These are phyloP conservation scores for Heliopora coerulea DNA, from an alignment of 92 coral and sea anemone species.

Conservation along the genomic window DNA sequence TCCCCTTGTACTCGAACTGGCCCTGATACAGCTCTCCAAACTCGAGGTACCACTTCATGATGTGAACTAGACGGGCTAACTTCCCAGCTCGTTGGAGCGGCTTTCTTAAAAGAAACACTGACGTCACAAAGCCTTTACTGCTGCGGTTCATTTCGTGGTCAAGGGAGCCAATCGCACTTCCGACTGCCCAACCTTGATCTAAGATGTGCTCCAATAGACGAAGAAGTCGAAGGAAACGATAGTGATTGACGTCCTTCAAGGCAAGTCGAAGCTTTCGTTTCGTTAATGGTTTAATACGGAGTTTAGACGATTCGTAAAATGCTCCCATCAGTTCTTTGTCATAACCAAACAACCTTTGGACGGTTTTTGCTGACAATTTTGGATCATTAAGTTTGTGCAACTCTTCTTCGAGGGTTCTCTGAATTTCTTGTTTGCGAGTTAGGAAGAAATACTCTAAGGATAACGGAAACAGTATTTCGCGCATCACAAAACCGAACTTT, in stretches of 20 bases:
- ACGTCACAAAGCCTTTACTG: conserved; percentile 41
- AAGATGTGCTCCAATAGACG: conserved; percentile 49
- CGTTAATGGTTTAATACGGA: conserved; percentile 2
- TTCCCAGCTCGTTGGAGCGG: conserved; percentile 10
- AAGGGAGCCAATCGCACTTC: conserved; percentile 45
- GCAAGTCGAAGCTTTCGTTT: conserved; percentile 10
- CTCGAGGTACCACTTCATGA: conserved; percentile 43
- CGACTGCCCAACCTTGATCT: conserved; percentile 47
- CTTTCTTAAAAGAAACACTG: conserved; percentile 23
- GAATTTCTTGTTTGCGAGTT: conserved; percentile 44
- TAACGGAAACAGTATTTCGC: conserved; percentile 57
- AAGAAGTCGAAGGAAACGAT: conserved; percentile 46
- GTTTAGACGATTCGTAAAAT: conserved; percentile 7
- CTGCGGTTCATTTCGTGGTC: conserved; percentile 49
- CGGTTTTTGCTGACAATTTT: not conserved
- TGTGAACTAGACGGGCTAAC: conserved; percentile 20
- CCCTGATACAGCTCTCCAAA: conserved; percentile 40
- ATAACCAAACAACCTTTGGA: conserved; percentile 14
- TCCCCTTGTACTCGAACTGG: conserved; percentile 44
- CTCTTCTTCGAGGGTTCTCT: conserved; percentile 13
- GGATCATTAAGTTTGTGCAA: conserved; percentile 22
- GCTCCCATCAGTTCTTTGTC: conserved; percentile 14
- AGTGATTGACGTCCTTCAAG: conserved; percentile 33
- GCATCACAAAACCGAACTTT: conserved; percentile 60
- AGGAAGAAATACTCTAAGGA: conserved; percentile 56